These are phyloP conservation scores for Neolamprologus sp. DNA, from an alignment of 2,113 vertebrate genomes.

Conservation along the genomic window DNA sequence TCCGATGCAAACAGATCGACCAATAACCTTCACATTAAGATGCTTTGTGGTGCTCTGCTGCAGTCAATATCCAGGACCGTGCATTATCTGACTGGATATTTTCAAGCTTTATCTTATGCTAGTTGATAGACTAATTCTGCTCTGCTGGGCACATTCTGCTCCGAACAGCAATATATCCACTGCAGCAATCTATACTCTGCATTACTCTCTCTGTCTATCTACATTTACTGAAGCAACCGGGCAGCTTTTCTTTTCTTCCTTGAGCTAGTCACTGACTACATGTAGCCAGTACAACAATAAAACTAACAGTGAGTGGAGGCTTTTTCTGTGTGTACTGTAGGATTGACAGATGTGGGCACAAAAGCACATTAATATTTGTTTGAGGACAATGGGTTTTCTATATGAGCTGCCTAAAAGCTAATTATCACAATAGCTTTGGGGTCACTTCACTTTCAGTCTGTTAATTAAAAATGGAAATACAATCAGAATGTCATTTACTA, in stretches of 20 bases:
- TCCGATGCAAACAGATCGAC: background rate
- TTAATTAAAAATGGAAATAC: constrained; percentile 26
- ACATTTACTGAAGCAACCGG: background rate
- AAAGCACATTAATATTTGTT: background rate
- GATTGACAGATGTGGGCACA: background rate
- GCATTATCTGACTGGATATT: constrained; percentile 14
- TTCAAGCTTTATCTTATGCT: constrained; percentile 16
- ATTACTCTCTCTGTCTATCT: background rate
- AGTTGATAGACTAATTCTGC: constrained; percentile 4
- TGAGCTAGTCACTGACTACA: constrained; percentile 14
- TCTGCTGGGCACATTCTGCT: constrained; percentile 29
- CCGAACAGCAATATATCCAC: constrained; percentile 14
- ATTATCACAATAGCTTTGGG: constrained; percentile 18
- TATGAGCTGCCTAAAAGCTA: background rate
- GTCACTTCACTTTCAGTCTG: constrained; percentile 17
- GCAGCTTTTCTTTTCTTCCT: constrained; percentile 1
- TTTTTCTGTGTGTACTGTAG: background rate
- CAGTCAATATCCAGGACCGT: background rate
- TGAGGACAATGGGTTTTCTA: constrained; percentile 12
- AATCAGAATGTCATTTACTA: constrained; percentile 8
- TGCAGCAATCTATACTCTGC: constrained; percentile 25
- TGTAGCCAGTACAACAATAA: background rate
- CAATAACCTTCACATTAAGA: background rate
- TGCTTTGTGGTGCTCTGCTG: background rate
- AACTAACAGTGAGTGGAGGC: background rate